Base-by-base conservation (phyloP, 2,888 invertebrate species). In the Phyllotreta cruciferae region DNA sequence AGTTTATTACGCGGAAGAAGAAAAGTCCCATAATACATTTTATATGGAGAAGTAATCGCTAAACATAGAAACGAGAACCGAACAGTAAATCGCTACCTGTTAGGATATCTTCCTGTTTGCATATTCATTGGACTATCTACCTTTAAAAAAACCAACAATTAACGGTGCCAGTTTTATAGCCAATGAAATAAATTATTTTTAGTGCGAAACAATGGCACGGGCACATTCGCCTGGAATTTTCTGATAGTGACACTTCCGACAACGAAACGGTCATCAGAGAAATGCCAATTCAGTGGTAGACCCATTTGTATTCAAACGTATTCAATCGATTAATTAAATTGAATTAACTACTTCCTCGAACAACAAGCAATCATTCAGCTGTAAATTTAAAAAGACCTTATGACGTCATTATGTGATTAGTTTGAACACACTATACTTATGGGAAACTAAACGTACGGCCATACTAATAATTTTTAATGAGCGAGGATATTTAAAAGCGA, bases 101-200 rank as follows among this genome's bases (percentile, higher is more conserved):
- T 42, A 42, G 42, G 42, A 10, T 42, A 55, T 55, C 35, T 42
- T 55, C 35, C 55, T 55, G 35, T 55, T 42, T 47, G 42, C 55
- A 55, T 55, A 34, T 24, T 55, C 42, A 41, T 55, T 55, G 34
- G 42, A 38, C 47, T 24, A 47, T 47, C 47, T 34, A 47, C 47
- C 47, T 47, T 47, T 6, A 14, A 47, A 24, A 24, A n/a, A 49
- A 35, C 35, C 42, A 55, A 42, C 42, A 55, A 55, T 55, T 55
- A 55, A 55, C 55, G 55, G 55, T 42, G 14, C 13, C 35, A 42
- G 14, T 47, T 36, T 55, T 55, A 14, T 42, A 24, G 55, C 10
- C 41, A 38, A 14, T 38, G 10, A 34, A 14, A 55, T 55, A 55
- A 55, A 55, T 55, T 55, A 55, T 41, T 55, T 55, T 42, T 24